Evolutionary conservation across 2,113 vertebrate species (phyloP), one percentile per base, ranked within the genome.

Genomic region (Uropsilus gracilis): DNA sequence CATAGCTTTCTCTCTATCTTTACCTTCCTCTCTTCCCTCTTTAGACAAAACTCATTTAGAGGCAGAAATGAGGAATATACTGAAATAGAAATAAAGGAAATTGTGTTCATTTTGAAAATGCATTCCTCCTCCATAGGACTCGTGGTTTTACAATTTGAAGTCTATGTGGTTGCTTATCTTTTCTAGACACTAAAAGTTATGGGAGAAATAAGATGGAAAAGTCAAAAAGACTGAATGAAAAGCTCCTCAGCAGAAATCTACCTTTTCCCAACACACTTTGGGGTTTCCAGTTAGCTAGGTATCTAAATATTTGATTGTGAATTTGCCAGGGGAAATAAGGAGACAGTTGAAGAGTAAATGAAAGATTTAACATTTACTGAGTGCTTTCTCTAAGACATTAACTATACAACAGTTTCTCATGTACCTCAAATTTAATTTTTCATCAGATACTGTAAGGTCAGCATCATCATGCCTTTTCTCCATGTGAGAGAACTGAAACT

Each of bases 21-120:
- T 37, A 10, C 16, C 77, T 48, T 82, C 4, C 39, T 2, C 2
- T n/a, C 34, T 2, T 32, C 2, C 0, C 3, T 4, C 10, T 72
- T 59, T 66, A 42, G 18, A 16, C 59, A 10, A 73, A 78, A 86
- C 20, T 16, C 32, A 2, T 37, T 85, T 86, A 53, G 82, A 75
- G 59, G 32, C n/a, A 57, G 48, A 69, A 78, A 63, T 78, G 46
- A 81, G 63, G 34, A 95, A 94, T 71, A 61, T 26, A n/a, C 26
- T 61, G 22, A 71, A 59, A 64, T 37, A 93, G 59, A 30, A 84
- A 80, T 78, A 71, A 78, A 83, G 11, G 32, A 53, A 73, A 69
- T 86, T 81, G 72, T 91, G 78, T 80, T 95, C 87, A 72, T 72
- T 87, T 89, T 69, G 48, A 88, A 94, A 94, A 89, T 10, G 5